Percentiles rank a stretch among this genome's conserved stretches.
Conservation (phyloP, 1,140 invertebrate genomes). For the Camponotus vicinus region DNA sequence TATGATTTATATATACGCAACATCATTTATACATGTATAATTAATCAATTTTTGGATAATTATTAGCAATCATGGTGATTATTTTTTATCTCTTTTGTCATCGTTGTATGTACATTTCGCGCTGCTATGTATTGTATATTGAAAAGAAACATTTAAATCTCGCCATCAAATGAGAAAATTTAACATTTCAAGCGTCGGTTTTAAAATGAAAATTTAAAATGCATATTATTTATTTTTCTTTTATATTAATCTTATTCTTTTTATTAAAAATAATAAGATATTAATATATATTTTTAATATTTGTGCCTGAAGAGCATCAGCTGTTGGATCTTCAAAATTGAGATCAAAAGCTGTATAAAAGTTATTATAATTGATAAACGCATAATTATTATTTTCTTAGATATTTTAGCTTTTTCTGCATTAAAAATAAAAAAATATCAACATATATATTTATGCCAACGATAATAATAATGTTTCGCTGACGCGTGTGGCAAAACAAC, state of each 20-base stretch:
- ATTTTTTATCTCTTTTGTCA: too few relatives aligned
- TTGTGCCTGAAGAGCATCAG: neutral
- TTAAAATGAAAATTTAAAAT: neutral
- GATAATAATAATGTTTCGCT: neutral
- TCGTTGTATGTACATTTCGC: too few relatives aligned
- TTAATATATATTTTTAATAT: neutral
- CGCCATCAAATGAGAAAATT: neutral
- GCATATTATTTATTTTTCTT: neutral
- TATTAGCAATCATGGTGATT: too few relatives aligned
- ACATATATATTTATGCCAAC: neutral
- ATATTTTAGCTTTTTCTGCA: neutral
- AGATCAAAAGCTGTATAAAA: neutral
- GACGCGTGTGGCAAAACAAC: neutral
- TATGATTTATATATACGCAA: too few relatives aligned
- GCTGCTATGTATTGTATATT: too few relatives aligned
- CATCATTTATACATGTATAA: too few relatives aligned
- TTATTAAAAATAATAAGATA: neutral
- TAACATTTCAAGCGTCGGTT: neutral
- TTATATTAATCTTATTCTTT: neutral
- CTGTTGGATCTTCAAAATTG: neutral
- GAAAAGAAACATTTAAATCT: neutral
- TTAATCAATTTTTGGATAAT: too few relatives aligned
- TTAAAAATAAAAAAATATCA: neutral
- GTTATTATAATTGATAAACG: neutral
- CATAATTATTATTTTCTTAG: constrained; percentile 1